These are phyloP conservation scores for Leptothorax acervorum DNA, from an alignment of 2,888 invertebrate species.

Conservation along the genomic window DNA sequence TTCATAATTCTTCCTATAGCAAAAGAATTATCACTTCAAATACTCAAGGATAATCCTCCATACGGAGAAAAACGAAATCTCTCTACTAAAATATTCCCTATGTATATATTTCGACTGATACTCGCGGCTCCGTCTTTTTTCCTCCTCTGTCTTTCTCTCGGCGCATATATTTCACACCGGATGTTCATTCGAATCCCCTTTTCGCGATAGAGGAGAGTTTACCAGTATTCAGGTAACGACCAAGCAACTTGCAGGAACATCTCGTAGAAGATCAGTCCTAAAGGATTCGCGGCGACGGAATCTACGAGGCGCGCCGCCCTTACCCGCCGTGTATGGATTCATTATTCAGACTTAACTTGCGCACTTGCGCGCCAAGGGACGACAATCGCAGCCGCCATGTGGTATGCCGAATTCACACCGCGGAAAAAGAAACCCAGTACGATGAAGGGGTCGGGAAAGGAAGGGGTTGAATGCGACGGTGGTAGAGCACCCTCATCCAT, in stretches of 20 bases:
- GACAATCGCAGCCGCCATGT: constrained; percentile 57
- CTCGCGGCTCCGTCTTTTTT: not conserved
- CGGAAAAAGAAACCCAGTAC: constrained; percentile 15
- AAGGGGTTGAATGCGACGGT: constrained; percentile 44
- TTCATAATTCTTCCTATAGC: not conserved
- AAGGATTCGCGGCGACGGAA: constrained; percentile 63
- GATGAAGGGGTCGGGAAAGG: constrained; percentile 36
- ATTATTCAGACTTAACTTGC: constrained; percentile 75
- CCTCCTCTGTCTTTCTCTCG: not conserved
- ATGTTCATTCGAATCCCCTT: constrained; percentile 47
- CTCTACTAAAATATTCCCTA: not conserved
- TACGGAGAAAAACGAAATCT: not conserved
- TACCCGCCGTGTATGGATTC: constrained; percentile 66
- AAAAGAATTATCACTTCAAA: not conserved
- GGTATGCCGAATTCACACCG: constrained; percentile 54
- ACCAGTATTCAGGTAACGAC: constrained; percentile 62
- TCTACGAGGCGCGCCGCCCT: constrained; percentile 57
- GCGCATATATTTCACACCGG: constrained; percentile 11
- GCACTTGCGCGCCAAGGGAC: constrained; percentile 49
- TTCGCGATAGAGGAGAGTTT: constrained; percentile 30
- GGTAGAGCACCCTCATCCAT: constrained; percentile 72
- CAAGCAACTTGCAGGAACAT: constrained; percentile 69
- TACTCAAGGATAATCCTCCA: not conserved
- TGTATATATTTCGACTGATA: constrained; percentile 9
- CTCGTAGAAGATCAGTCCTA: constrained; percentile 68